Evolutionary conservation across 2,113 vertebrate species (phyloP), one percentile per base, ranked within the genome.

Genomic region (Lontra canadensis): DNA sequence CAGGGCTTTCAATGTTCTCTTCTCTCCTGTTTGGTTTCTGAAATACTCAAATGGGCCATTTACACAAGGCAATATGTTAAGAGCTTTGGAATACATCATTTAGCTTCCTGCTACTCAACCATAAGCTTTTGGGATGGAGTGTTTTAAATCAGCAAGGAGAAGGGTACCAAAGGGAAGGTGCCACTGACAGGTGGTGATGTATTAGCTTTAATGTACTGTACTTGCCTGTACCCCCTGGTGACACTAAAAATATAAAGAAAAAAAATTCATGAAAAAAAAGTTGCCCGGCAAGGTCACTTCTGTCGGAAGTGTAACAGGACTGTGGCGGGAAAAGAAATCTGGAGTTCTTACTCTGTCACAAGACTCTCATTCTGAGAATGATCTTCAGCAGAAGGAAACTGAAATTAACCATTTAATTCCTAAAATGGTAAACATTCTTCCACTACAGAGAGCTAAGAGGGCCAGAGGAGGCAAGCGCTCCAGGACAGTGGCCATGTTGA

Each of bases 191-290:
- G 95, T 97, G 96, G 90, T 98, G 98, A 98, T 98, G 88, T 98
- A 98, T 98, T 97, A 98, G 97, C 98, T 98, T 98, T 98, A 98
- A 99, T 97, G 83, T 96, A 98, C 97, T 98, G 94, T 98, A 98
- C 96, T 98, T 98, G 94, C 85, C 95, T 67, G 61, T 7, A 74
- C 97, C 90, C 97, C 97, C 97, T 95, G 82, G 96, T 94, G 95
- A 98, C 93, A 98, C 95, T 96, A 67, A 94, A 98, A 98, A 98
- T 83, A 97, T 98, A 98, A 98, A 98, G 94, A 98, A 95, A 97
- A 84, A 95, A 98, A 98, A 98, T 96, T 67, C 0, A 42, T 97
- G 98, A 96, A 90, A 31, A 96, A 98, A 96, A 98, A 98, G 94
- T 93, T 97, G 95, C 95, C 97, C 98, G 90, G 96, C 97, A 97